A percentile compares a stretch with the other conserved stretches of the same genome.
Evolutionary conservation across 2,888 invertebrate species (phyloP).

Genomic region (Dexiosoma caninum): DNA sequence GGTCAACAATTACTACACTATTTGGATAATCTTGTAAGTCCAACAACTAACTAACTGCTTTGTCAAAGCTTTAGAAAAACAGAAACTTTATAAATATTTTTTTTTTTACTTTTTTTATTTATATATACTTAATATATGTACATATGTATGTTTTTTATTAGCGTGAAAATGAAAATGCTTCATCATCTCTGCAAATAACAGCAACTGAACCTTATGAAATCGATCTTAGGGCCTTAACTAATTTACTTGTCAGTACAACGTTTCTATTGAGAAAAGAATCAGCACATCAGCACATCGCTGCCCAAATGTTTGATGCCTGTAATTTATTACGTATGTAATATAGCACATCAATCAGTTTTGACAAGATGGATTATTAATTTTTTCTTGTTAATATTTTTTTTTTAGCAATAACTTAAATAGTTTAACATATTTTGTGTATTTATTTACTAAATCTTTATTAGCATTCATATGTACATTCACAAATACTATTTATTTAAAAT

Average conservation of each 20-base stretch:
- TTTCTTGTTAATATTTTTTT: slow-evolving; percentile 25
- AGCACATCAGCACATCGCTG: slow-evolving; percentile 77
- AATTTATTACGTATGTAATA: slow-evolving; percentile 70
- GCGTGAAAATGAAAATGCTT: slow-evolving; percentile 58
- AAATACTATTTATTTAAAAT: not conserved
- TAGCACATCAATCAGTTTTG: not conserved
- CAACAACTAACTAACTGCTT: slow-evolving; percentile 9
- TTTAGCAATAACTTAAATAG: slow-evolving; percentile 8
- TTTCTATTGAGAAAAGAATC: slow-evolving; percentile 76
- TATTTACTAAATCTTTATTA: slow-evolving; percentile 11
- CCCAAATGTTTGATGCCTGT: slow-evolving; percentile 79
- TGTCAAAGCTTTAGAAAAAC: not conserved
- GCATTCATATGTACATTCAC: not conserved
- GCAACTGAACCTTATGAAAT: slow-evolving; percentile 73
- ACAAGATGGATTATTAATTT: not conserved
- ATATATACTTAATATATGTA: too few species aligned
- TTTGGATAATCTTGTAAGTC: slow-evolving; percentile 83
- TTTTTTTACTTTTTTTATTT: not conserved
- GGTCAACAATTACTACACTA: slow-evolving; percentile 88
- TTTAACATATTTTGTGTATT: slow-evolving; percentile 14
- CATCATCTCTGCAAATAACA: slow-evolving; percentile 68
- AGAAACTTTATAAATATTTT: not conserved
- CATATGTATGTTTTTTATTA: too few species aligned
- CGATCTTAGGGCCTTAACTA: slow-evolving; percentile 72
- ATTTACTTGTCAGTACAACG: slow-evolving; percentile 76